These are phyloP conservation scores for Cyphomyrmex costatus DNA, from an alignment of 1,140 invertebrate genomes.

Conservation along the genomic window DNA sequence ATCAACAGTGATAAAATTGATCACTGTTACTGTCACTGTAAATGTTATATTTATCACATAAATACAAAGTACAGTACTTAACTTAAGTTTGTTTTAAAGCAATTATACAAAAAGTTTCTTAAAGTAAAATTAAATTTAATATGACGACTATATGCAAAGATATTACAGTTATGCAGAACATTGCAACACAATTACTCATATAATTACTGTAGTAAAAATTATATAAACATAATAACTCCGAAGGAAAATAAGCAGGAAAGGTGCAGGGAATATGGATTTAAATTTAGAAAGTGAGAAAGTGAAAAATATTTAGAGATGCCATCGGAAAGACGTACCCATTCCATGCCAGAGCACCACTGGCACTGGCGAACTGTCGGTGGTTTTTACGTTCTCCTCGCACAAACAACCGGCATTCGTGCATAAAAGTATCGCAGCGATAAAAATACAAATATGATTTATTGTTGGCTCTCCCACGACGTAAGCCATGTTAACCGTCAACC, in stretches of 20 bases:
- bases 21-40: no score
- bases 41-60: no score
- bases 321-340: conserved; percentile 89
- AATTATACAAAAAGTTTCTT: not conserved
- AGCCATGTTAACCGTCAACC: not conserved
- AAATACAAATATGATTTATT: not conserved
- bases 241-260: conserved; percentile 25
- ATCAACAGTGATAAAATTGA: conserved; percentile 7
- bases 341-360: conserved; percentile 94
- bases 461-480: not conserved
- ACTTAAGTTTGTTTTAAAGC: not conserved
- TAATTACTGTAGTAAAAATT: not conserved
- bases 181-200: not conserved
- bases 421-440: not conserved
- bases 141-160: not conserved
- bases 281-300: conserved; percentile 24
- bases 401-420: conserved; percentile 30
- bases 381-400: not conserved
- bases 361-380: conserved; percentile 40
- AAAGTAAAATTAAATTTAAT: not conserved
- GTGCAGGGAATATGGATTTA: not conserved
- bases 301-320: not conserved
- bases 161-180: not conserved
- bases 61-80: not conserved
- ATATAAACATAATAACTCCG: conserved; percentile 3